Percentiles rank a stretch among this genome's conserved stretches.
phyloP scores from a whole-genome alignment of 2,113 vertebrate genomes.

The Glareola pratincola region DNA sequence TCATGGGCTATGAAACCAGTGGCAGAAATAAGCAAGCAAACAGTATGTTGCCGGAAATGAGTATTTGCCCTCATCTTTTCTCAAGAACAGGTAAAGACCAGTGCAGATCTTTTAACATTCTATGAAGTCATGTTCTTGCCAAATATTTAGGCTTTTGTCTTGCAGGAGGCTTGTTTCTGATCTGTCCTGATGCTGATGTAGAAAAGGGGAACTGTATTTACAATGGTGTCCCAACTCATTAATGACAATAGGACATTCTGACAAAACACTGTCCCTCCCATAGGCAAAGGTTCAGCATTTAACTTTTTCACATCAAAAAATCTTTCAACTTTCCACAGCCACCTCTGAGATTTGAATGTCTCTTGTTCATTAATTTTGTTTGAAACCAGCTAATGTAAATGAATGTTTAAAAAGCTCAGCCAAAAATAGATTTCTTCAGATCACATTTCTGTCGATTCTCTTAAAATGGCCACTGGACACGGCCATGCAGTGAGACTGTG shows the following conservation, averaged over 20 bases:
- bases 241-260: neutral
- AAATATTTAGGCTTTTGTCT: neutral
- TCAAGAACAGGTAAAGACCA: neutral
- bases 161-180: neutral
- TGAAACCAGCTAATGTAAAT: neutral
- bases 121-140: neutral
- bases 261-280: neutral
- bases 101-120: neutral
- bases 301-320: neutral
- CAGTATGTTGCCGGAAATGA: neutral
- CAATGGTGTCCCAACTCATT: neutral
- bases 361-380: neutral
- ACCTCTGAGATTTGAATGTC: neutral
- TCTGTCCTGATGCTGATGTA: neutral
- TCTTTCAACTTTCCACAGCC: neutral
- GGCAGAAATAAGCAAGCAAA: neutral
- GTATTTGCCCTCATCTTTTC: neutral
- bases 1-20: neutral
- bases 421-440: constrained; percentile 7
- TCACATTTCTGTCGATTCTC: neutral
- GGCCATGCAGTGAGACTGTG: neutral
- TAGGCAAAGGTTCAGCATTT: neutral
- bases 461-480: neutral
- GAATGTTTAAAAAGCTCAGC: neutral
- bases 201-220: neutral